phyloP scores from a whole-genome alignment of 2,888 invertebrate genomes.

The Mactromeris polynyma region DNA sequence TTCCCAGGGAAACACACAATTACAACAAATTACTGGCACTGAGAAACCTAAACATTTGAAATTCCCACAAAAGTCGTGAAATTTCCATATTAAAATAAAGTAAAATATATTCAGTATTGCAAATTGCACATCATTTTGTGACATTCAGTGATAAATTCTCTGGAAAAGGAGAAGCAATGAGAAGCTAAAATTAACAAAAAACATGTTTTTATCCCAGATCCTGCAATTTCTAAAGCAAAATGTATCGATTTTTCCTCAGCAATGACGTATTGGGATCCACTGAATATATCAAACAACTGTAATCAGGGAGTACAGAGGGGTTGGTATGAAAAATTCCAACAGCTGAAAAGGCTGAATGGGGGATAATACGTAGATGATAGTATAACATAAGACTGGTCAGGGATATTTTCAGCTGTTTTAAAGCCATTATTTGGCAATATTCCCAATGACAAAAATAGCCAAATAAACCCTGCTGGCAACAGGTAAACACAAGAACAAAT shows the following conservation, averaged over 20 bases:
- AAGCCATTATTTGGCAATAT: too few species aligned
- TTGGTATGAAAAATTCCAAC: too few species aligned
- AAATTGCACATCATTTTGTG: background rate
- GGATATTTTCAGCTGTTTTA: too few species aligned
- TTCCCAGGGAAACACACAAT: background rate
- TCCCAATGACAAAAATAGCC: too few species aligned
- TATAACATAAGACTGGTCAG: too few species aligned
- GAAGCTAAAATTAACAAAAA: conserved; percentile 11
- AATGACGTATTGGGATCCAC: background rate
- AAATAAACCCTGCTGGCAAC: too few species aligned
- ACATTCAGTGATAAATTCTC: background rate
- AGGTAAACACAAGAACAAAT: too few species aligned
- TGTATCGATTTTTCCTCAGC: background rate
- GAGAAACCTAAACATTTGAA: background rate
- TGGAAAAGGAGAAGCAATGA: background rate
- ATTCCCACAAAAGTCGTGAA: background rate
- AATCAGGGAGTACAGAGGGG: background rate
- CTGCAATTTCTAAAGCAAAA: background rate
- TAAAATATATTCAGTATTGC: conserved; percentile 12
- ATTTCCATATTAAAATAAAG: background rate
- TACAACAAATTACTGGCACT: background rate
- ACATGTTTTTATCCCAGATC: background rate
- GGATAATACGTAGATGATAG: too few species aligned
- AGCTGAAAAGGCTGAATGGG: background rate
- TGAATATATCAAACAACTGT: background rate